Percentiles rank a stretch among this genome's conserved stretches.
phyloP scores from a whole-genome alignment of 1,140 invertebrate species.

The Limonius californicus region DNA sequence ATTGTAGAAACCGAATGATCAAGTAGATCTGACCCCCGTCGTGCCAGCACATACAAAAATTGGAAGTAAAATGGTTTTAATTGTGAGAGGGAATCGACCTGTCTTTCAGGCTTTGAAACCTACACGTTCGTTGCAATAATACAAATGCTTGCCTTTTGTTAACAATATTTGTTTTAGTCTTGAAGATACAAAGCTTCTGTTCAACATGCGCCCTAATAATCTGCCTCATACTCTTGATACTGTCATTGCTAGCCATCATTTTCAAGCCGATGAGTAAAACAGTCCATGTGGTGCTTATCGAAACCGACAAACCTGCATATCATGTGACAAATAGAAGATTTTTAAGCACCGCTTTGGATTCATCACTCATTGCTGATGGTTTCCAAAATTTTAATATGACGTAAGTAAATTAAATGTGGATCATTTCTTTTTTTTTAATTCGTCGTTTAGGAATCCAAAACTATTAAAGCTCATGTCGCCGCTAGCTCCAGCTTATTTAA shows the following conservation, averaged over 20 bases:
- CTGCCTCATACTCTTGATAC: not conserved
- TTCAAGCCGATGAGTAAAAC: not conserved
- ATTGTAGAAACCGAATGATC: not conserved
- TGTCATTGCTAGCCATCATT: not conserved
- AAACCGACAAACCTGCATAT: not conserved
- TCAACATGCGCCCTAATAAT: not conserved
- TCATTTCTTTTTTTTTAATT: not conserved
- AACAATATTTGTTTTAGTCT: not conserved
- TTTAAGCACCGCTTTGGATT: slow-evolving; percentile 41
- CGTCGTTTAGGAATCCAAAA: slow-evolving; percentile 39
- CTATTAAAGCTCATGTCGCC: slow-evolving; percentile 54
- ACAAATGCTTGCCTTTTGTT: not conserved
- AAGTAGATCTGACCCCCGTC: not conserved
- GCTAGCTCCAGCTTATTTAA: slow-evolving; percentile 57
- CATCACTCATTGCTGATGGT: slow-evolving; percentile 35
- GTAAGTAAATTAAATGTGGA: slow-evolving; percentile 22
- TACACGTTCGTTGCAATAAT: not conserved
- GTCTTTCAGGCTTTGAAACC: not conserved
- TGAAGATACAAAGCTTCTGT: not conserved
- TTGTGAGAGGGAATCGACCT: not conserved
- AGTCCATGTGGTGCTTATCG: not conserved
- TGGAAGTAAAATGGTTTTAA: not conserved
- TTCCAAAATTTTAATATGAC: slow-evolving; percentile 39
- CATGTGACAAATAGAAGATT: slow-evolving; percentile 32
- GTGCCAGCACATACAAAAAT: not conserved